phyloP scores from a whole-genome alignment of 2,113 vertebrate genomes.

The Callocephalon fimbriatum region DNA sequence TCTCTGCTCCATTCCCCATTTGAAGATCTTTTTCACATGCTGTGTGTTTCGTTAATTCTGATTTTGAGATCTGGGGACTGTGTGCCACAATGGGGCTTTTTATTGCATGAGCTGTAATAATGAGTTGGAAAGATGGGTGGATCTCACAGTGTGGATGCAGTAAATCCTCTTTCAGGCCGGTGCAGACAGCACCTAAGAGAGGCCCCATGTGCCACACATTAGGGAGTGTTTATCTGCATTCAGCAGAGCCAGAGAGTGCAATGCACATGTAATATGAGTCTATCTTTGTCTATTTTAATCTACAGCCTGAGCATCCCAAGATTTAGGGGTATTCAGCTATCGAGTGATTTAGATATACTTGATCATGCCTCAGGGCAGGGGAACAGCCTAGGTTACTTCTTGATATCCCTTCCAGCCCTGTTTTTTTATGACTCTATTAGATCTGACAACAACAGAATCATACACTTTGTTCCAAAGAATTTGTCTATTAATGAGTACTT shows the following conservation, averaged over 20 bases:
- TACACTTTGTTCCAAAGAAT: constrained; percentile 60
- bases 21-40: background rate
- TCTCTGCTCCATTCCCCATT: background rate
- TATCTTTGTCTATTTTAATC: constrained; percentile 21
- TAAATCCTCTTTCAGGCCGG: background rate
- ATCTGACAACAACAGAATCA: constrained; percentile 64
- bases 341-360: constrained; percentile 58
- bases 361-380: constrained; percentile 55
- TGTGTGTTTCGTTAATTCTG: background rate
- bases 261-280: background rate
- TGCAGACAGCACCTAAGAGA: background rate
- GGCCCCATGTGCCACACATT: background rate
- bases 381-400: constrained; percentile 39
- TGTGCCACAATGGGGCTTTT: background rate
- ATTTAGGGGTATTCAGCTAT: constrained; percentile 41
- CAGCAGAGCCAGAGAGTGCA: background rate
- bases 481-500: constrained; percentile 69
- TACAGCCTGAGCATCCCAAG: background rate
- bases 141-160: background rate
- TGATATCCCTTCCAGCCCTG: constrained; percentile 54
- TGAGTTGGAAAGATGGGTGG: background rate
- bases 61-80: background rate
- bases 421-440: constrained; percentile 57
- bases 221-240: background rate
- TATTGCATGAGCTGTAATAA: background rate